A percentile compares a stretch with the other conserved stretches of the same genome.
These are phyloP conservation scores for Mesochorus sp. DNA, from an alignment of 2,888 invertebrate species.

Conservation along the genomic window DNA sequence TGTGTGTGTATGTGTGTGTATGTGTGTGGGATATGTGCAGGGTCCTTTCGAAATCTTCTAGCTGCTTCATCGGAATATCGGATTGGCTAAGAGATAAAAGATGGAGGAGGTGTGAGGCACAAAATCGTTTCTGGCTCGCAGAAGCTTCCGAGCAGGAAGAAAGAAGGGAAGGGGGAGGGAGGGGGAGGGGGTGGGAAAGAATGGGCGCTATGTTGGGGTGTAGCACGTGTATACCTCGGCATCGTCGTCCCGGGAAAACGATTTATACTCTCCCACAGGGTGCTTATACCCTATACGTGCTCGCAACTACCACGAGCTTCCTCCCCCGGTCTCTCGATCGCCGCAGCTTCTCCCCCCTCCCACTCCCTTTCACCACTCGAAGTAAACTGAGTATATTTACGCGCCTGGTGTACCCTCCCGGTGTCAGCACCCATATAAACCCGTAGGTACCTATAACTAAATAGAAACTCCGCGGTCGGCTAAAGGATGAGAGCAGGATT, in stretches of 20 bases:
- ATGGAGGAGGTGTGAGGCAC: neutral
- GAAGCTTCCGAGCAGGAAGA: constrained; percentile 6
- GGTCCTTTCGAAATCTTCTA: constrained; percentile 15
- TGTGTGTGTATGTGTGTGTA: too few species aligned
- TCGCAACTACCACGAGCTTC: neutral
- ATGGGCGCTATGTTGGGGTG: neutral
- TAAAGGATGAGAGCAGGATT: constrained; percentile 25
- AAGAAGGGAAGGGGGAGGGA: neutral
- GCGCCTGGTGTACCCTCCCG: constrained; percentile 1
- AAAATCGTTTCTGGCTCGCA: constrained; percentile 21
- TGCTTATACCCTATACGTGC: constrained; percentile 22
- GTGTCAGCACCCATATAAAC: constrained; percentile 32
- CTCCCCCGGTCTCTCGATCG: neutral
- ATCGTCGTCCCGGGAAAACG: constrained; percentile 32
- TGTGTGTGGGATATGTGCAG: too few species aligned
- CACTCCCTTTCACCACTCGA: neutral
- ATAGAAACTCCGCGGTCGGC: constrained; percentile 30
- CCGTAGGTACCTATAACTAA: constrained; percentile 34
- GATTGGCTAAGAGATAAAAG: neutral
- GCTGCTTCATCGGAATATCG: constrained; percentile 43
- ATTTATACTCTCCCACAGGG: constrained; percentile 32
- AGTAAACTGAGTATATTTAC: constrained; percentile 32
- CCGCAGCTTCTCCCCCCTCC: neutral
- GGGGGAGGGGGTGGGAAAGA: neutral
- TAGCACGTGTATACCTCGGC: constrained; percentile 27